Base-by-base conservation (phyloP, 2,888 invertebrate genomes). In the Syrphus vitripennis region DNA sequence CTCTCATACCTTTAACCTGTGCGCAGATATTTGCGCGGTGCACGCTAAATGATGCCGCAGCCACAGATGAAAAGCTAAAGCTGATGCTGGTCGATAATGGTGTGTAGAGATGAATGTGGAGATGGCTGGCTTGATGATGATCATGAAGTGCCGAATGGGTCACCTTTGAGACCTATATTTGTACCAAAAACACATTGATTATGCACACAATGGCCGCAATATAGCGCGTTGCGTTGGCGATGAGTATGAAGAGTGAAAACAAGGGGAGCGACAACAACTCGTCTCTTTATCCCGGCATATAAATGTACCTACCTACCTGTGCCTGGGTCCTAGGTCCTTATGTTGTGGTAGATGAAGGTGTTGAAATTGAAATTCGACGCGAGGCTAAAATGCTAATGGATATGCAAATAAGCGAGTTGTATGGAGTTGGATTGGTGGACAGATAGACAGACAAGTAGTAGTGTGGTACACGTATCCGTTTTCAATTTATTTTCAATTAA, bases 1-100 rank as follows among this genome's bases (percentile, higher is more conserved):
- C 86, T 86, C 82, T 77, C 86, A 86, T 86, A 86, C 81, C 86
- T 82, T 86, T 86, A 86, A 86, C 86, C 86, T 81, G 81, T 77
- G 77, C 71, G 42, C 81, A 86, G 81, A 86, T 78, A 86, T 86
- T 82, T 24, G 74, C 79, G 71, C 67, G 34, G 24, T 79, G 57
- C 83, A 83, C 34, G 71, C 77, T 69, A 67, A 69, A 63, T 72
- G 76, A 71, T 77, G 81, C n/a, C 53, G 45, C 59, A 70, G 63
- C 14, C 9, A 14, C 31, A 48, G 50, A 4, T 7, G n/a, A 29
- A n/a, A n/a, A 42, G 21, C 24, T 24, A 24, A 34, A 53, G 59
- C 65, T 55, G 57, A 59, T 69, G 63, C n/a, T 40, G 40, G 48
- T 9, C 16, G 63, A 78, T 63, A 72, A 65, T 34, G 45, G 29